Evolutionary conservation across 1,140 invertebrate species (phyloP).

Genomic region (Brachionus paranguensis): DNA sequence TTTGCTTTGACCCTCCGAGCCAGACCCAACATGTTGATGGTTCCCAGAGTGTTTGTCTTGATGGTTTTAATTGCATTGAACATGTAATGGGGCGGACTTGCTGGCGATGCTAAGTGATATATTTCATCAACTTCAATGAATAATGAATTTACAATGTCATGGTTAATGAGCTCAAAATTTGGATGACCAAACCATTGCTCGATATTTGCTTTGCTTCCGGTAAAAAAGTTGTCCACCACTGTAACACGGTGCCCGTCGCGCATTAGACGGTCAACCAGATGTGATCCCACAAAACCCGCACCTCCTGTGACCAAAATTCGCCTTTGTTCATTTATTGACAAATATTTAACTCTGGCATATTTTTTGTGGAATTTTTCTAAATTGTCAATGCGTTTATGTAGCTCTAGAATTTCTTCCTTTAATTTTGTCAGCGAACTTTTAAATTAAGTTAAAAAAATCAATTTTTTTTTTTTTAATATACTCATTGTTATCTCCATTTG

Average conservation of each 20-base stretch:
- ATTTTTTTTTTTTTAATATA: not conserved
- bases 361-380: constrained; percentile 5
- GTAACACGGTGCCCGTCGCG: constrained; percentile 93
- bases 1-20: constrained; percentile 87
- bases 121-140: constrained; percentile 99
- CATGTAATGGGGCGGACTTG: constrained; percentile 98
- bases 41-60: constrained; percentile 96
- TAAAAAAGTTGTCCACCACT: constrained; percentile 97
- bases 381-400: not conserved
- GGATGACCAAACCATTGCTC: constrained; percentile 98
- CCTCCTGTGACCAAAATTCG: constrained; percentile 91
- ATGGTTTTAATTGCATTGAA: constrained; percentile 99
- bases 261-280: constrained; percentile 92
- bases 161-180: constrained; percentile 97
- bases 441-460: not conserved
- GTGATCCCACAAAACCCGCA: constrained; percentile 98
- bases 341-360: constrained; percentile 31
- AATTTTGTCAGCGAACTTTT: not conserved
- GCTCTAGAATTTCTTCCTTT: not conserved
- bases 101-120: constrained; percentile 96
- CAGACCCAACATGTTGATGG: constrained; percentile 91
- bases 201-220: constrained; percentile 88
- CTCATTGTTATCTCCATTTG: not conserved
- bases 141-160: constrained; percentile 95
- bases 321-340: constrained; percentile 63